Conservation (phyloP, 1,140 invertebrate genomes). For the Trichoplusia ni region DNA sequence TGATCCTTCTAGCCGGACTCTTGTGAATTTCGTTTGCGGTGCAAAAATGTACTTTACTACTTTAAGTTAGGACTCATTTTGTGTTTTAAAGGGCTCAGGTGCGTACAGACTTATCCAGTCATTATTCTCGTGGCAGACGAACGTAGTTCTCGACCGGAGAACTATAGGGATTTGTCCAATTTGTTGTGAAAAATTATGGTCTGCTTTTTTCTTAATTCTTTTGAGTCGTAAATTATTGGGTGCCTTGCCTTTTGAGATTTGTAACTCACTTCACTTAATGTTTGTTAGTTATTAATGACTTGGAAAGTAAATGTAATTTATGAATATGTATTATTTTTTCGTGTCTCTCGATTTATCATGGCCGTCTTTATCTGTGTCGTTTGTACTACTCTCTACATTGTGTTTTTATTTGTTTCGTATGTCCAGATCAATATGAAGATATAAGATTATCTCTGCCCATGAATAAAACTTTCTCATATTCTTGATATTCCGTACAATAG, state of each 20-base stretch:
- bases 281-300: neutral
- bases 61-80: conserved; percentile 43
- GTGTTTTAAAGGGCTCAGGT: conserved; percentile 57
- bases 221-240: conserved; percentile 5
- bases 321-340: neutral
- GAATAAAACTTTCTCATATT: neutral
- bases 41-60: conserved; percentile 59
- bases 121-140: conserved; percentile 56
- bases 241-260: neutral
- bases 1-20: conserved; percentile 65
- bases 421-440: neutral
- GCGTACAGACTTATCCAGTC: conserved; percentile 62
- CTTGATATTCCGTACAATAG: neutral
- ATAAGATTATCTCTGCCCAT: neutral
- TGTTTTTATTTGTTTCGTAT: neutral
- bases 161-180: conserved; percentile 60
- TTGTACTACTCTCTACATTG: neutral
- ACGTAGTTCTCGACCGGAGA: conserved; percentile 48
- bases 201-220: conserved; percentile 26
- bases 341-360: neutral
- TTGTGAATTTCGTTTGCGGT: conserved; percentile 42
- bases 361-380: neutral
- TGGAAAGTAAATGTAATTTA: neutral
- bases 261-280: neutral
- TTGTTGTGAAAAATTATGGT: conserved; percentile 46